These are phyloP conservation scores for Brienomyrus longianalis DNA, from an alignment of 2,113 vertebrate genomes.

Conservation along the genomic window DNA sequence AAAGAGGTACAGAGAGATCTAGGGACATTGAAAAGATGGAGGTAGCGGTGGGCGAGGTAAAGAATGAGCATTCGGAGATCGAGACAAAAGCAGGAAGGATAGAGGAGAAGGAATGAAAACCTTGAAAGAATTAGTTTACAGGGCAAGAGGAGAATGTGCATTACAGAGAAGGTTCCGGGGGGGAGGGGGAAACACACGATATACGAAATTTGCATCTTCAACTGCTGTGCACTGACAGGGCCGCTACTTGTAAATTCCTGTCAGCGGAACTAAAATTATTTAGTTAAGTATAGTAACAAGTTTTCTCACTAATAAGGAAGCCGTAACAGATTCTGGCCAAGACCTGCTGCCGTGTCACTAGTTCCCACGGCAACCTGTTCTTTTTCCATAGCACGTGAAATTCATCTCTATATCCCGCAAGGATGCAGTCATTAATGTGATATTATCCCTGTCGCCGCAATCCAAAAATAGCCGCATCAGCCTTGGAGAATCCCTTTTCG, in stretches of 20 bases:
- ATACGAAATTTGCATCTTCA: not conserved
- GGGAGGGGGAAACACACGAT: not conserved
- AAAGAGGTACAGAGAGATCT: not conserved
- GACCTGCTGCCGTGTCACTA: not conserved
- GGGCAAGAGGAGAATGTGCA: not conserved
- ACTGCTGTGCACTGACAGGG: not conserved
- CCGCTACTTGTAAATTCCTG: not conserved
- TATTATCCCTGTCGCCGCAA: not conserved
- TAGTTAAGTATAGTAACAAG: not conserved
- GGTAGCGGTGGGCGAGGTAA: not conserved
- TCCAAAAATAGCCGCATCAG: not conserved
- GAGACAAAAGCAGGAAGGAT: constrained; percentile 17
- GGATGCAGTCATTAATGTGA: not conserved
- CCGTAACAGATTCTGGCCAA: not conserved
- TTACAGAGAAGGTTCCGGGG: not conserved
- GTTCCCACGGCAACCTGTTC: not conserved
- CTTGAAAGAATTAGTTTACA: not conserved
- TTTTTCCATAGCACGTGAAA: not conserved
- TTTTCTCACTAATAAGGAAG: not conserved
- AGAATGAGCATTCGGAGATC: not conserved
- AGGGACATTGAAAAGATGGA: not conserved
- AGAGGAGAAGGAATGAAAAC: not conserved
- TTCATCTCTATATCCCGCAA: not conserved
- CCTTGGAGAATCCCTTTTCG: not conserved
- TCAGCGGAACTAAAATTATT: not conserved